A percentile compares a stretch with the other conserved stretches of the same genome.
Conservation (phyloP, 2,888 invertebrate genomes). For the Standfussiana lucernea region DNA sequence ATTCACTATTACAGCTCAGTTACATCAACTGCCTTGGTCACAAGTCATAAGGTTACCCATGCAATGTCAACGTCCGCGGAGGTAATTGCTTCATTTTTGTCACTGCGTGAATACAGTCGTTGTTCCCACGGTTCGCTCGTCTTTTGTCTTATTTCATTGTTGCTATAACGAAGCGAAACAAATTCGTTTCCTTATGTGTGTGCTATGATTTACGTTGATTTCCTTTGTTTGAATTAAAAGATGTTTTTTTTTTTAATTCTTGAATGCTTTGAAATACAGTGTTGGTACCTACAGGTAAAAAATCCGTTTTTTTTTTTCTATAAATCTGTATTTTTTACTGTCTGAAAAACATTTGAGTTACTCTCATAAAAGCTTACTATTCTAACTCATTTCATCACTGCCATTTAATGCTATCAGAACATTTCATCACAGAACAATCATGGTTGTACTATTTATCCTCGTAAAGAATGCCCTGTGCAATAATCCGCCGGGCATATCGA, state of each 20-base stretch:
- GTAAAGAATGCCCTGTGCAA: constrained; percentile 22
- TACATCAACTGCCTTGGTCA: constrained; percentile 25
- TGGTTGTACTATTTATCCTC: neutral
- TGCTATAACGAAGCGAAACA: constrained; percentile 56
- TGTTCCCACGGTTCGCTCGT: constrained; percentile 70
- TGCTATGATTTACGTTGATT: constrained; percentile 53
- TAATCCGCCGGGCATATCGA: constrained; percentile 26
- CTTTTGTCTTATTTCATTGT: constrained; percentile 70
- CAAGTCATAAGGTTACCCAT: constrained; percentile 52
- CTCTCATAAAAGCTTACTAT: neutral
- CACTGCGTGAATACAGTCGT: constrained; percentile 58
- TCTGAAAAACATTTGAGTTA: too few relatives aligned
- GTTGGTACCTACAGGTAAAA: too few relatives aligned
- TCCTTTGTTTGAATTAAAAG: constrained; percentile 39
- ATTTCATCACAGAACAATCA: neutral
- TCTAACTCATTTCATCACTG: neutral
- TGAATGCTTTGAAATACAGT: too few relatives aligned
- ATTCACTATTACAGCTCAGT: constrained; percentile 8
- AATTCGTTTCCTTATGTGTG: constrained; percentile 67
- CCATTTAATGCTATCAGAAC: neutral
- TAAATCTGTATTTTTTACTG: too few relatives aligned
- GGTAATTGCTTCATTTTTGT: constrained; percentile 72
- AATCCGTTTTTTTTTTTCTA: too few relatives aligned
- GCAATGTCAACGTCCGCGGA: constrained; percentile 68
- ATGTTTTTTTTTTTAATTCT: neutral